Evolutionary conservation across 2,888 invertebrate species (phyloP), one percentile per base, ranked within the genome.

Genomic region (Agrochola macilenta): DNA sequence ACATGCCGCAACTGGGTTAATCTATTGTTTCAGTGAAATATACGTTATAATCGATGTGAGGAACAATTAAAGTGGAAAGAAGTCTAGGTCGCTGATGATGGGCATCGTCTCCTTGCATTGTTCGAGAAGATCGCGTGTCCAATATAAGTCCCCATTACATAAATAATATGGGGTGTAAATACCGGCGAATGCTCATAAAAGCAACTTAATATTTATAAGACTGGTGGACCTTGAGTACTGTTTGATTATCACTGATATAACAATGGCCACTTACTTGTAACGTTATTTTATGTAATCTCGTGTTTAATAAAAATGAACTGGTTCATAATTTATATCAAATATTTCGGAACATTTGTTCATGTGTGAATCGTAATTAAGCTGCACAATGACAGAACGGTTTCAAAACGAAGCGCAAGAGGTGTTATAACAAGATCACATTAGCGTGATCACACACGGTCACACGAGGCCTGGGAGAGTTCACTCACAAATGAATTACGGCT

Each of bases 91-190:
- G 93, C 87, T 82, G 90, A 86, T 90, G 93, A 91, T 90, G 90
- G 89, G 89, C 89, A 89, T 83, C 87, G 90, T 94, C 95, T 96
- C 96, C 96, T 96, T 96, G 96, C 96, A 96, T 96, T 96, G 96
- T 96, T 95, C 90, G 91, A 86, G 90, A 89, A 82, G 91, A 95
- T 96, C 95, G 96, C 96, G 96, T 96, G 96, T 93, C 91, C 93
- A 95, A 91, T 95, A 91, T 94, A 93, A 95, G 96, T 95, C 96
- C 96, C 92, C 96, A 92, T 93, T 96, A 93, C 96, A 96, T 96
- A 96, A 96, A 93, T 95, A 95, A 93, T 94, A 92, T 93, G 92
- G 95, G 95, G 94, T 94, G 94, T 92, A 91, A 92, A 92, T 92
- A 92, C 92, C 87, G 86, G 84, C 85, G 89, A 90, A 87, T 92